These are phyloP conservation scores for Platyrinchus mystaceus DNA, from an alignment of 2,797 vertebrate genomes.

Conservation along the genomic window DNA sequence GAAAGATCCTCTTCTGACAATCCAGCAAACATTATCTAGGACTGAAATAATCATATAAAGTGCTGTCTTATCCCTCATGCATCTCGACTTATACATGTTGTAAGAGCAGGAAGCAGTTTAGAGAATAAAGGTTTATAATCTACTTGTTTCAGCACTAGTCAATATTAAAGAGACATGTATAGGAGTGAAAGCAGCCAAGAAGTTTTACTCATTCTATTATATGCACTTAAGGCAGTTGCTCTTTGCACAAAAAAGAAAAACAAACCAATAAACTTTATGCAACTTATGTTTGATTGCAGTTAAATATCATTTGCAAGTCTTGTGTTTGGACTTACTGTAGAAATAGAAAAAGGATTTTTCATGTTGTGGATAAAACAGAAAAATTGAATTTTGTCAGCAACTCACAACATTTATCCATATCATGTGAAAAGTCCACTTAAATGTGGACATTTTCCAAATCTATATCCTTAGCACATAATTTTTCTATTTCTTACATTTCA, in stretches of 20 bases:
- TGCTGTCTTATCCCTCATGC: background rate
- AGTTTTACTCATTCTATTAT: background rate
- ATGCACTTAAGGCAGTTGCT: background rate
- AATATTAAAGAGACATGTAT: background rate
- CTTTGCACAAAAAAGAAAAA: background rate
- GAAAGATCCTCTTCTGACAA: background rate
- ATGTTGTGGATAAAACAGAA: background rate
- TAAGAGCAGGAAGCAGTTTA: background rate
- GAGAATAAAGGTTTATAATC: background rate
- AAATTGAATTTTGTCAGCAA: background rate
- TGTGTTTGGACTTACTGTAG: background rate
- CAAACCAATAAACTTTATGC: background rate
- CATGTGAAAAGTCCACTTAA: background rate
- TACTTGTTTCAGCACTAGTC: background rate
- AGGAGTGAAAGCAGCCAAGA: background rate
- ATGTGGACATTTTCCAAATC: background rate
- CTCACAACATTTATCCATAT: background rate
- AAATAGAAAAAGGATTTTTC: background rate
- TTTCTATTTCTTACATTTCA: background rate
- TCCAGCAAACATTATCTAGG: background rate
- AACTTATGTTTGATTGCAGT: background rate
- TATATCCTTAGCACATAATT: background rate
- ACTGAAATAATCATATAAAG: background rate
- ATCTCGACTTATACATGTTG: background rate
- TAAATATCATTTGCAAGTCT: background rate